These are phyloP conservation scores for Eidolon helvum DNA, from an alignment of 2,113 vertebrate species.

Conservation along the genomic window DNA sequence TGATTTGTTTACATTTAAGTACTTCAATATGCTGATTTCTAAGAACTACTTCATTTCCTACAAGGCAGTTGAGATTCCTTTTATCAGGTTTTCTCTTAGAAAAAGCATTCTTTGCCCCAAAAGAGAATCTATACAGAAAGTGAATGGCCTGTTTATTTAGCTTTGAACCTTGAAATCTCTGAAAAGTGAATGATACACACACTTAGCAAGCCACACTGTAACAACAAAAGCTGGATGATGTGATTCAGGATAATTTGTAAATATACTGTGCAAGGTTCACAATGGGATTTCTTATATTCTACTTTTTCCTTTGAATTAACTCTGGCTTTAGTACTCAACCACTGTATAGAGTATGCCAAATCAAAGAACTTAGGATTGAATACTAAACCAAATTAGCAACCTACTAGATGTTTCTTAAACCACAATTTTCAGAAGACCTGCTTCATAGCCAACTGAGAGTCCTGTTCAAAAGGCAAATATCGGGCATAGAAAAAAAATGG, in stretches of 20 bases:
- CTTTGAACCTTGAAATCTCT: slow-evolving; percentile 18
- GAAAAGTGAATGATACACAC: background rate
- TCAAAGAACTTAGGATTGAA: slow-evolving; percentile 14
- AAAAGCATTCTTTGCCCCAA: slow-evolving; percentile 15
- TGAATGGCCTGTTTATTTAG: background rate
- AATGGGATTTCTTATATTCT: background rate
- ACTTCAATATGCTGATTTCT: slow-evolving; percentile 38
- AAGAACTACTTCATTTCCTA: slow-evolving; percentile 30
- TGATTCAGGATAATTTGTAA: background rate
- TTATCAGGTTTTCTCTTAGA: slow-evolving; percentile 3
- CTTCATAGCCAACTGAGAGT: background rate
- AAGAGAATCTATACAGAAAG: slow-evolving; percentile 5
- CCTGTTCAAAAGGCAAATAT: background rate
- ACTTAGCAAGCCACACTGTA: background rate
- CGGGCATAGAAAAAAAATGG: no score
- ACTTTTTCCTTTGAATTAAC: background rate
- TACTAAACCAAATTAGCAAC: background rate
- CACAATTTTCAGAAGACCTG: background rate
- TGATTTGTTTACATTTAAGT: slow-evolving; percentile 58
- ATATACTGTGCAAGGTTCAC: background rate
- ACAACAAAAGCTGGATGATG: background rate
- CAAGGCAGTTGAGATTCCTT: slow-evolving; percentile 24
- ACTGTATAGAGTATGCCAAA: background rate
- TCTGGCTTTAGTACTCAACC: background rate
- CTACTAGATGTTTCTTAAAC: background rate